Base-by-base conservation (phyloP, 1,140 invertebrate genomes). In the Melitaea cinxia region DNA sequence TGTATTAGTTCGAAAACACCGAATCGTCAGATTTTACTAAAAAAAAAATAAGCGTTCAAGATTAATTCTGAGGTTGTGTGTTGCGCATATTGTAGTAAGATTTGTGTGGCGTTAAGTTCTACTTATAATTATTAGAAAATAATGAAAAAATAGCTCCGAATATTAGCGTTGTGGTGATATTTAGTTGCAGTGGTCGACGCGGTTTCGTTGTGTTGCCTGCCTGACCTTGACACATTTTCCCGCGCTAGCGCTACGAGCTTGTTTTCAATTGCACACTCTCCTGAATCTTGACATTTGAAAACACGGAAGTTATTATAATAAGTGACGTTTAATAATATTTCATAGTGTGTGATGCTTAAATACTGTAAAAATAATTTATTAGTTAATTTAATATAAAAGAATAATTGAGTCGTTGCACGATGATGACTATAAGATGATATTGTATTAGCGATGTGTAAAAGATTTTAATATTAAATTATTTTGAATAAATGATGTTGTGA, bases 151-250 rank as follows among this genome's bases (percentile, higher is more conserved):
- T 68, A 60, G 42, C 58, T 68, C 52, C 50, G 52, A 53, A 55
- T 74, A 58, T 67, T 33, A 68, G 67, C 67, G 67, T 64, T 67
- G 37, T 68, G 59, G 68, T 65, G 58, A 70, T 68, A 73, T 72
- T 73, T 75, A 70, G 78, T 82, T 83, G 81, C 81, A 78, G 84
- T 83, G 78, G 80, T 74, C 65, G 82, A 74, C 77, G 78, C 75
- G 73, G 71, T 79, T 64, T 77, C 77, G 75, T 75, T 76, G 71
- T 82, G 74, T 75, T 80, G 78, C 72, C 73, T 75, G 80, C 61
- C 77, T 87, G 82, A 89, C 86, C 86, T 90, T 90, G 88, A 88
- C 88, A 88, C 79, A 68, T 77, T 90, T 89, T 89, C 82, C 85
- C 88, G 88, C 88, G 85, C 78, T 86, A 73, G 76, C 72, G 74